A percentile compares a stretch with the other conserved stretches of the same genome.
phyloP scores from a whole-genome alignment of 2,888 invertebrate genomes.

The Ommatoiulus sabulosus region DNA sequence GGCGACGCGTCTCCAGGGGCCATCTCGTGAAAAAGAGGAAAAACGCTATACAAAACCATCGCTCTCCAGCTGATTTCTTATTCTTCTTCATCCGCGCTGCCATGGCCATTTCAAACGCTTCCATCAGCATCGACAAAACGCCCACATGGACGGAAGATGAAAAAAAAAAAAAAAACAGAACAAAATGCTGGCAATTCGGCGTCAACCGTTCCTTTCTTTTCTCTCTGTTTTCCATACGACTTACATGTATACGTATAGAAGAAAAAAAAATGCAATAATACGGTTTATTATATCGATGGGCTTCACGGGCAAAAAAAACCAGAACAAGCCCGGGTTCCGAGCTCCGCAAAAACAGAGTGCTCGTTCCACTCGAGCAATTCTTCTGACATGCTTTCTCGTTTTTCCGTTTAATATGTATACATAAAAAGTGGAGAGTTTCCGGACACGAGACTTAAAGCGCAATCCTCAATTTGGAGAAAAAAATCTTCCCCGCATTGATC shows the following conservation, averaged over 20 bases:
- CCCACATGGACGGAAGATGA: not conserved
- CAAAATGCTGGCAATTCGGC: slow-evolving; percentile 8
- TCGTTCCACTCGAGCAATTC: slow-evolving; percentile 34
- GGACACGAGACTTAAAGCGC: slow-evolving; percentile 4
- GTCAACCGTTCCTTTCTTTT: not conserved
- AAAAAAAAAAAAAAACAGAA: not conserved
- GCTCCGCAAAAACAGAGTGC: slow-evolving; percentile 6
- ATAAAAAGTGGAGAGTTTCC: slow-evolving; percentile 30
- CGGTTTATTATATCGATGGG: slow-evolving; percentile 26
- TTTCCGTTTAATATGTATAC: not conserved
- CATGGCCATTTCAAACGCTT: not conserved
- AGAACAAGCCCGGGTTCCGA: not conserved
- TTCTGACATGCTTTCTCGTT: slow-evolving; percentile 25
- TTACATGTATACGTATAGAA: no score
- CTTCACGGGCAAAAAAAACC: not conserved
- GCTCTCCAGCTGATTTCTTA: slow-evolving; percentile 34
- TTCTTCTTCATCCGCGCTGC: not conserved
- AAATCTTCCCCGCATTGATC: not conserved
- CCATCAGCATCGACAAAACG: slow-evolving; percentile 1
- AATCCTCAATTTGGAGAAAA: not conserved
- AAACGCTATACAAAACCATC: slow-evolving; percentile 34
- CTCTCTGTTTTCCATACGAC: slow-evolving; percentile 25
- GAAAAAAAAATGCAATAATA: slow-evolving; percentile 20
- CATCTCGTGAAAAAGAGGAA: not conserved
- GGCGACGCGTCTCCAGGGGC: slow-evolving; percentile 27